Evolutionary conservation across 2,113 vertebrate genomes (phyloP), one percentile per base, ranked within the genome.

Genomic region (Phylloscopus whistleri): DNA sequence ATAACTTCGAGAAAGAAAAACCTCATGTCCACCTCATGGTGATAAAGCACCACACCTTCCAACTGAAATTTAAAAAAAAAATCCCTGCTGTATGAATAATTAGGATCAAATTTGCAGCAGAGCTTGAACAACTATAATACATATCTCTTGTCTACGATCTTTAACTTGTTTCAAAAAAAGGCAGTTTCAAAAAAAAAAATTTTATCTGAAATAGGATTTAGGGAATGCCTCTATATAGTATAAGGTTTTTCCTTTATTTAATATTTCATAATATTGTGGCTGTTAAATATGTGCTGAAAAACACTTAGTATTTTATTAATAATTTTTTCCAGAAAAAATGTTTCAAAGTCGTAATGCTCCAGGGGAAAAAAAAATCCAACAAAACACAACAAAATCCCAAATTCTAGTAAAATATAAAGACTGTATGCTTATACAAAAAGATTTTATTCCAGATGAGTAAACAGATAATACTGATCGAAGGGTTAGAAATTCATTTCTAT

Each of bases 241-340:
- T 22, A 26, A 6, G 0, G 0, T 1, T n/a, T 75, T 72, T 53
- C 6, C 13, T 53, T 10, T 28, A 8, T 48, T 41, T 52, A 56
- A 46, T 48, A n/a, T 83, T 88, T 67, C 82, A 2, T 41, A 31
- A 33, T 9, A 39, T 41, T 52, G 18, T 35, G 17, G 2, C 3
- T 74, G 20, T 39, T 84, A 49, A 83, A 93, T 60, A 49, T 41
- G 6, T 64, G 4, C 10, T 75, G 10, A 8, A 62, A 92, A 83
- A 70, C 51, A 11, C 3, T 62, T 46, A 6, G 3, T 6, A 44
- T 52, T 69, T 83, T 85, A 58, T 64, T 4, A 64, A 24, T 31
- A 48, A 0, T 5, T 79, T 64, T 83, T 77, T 58, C 7, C 20
- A 27, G 30, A 67, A 77, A 70, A 16, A 30, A 3, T 33, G 5